Base-by-base conservation (phyloP, 2,888 invertebrate genomes). In the Cephus sareptanus region DNA sequence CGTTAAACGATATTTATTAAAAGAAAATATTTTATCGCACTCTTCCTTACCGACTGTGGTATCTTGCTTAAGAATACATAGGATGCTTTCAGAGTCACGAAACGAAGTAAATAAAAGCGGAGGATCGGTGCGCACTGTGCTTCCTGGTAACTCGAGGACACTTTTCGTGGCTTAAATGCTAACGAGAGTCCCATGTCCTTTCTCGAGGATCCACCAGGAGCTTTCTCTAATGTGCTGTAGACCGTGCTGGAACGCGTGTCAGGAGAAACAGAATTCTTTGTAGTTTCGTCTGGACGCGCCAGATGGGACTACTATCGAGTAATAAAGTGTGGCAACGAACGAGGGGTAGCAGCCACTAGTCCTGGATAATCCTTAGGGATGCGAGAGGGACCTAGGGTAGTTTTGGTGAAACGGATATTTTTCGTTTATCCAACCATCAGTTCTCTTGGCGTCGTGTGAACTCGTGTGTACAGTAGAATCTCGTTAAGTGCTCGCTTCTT, bases 351-450 rank as follows among this genome's bases (percentile, higher is more conserved):
- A 75, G 74, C 35, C 56, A 77, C 69, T 78, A 79, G 82, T 75
- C 75, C 77, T 76, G 80, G 81, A 83, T 84, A 83, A 84, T 84
- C 83, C 83, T 80, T 33, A 12, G 79, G 69, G 79, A 79, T 23
- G 23, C 12, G 71, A 71, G 31, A 9, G 2, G 2, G 71, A 34
- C 12, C 1, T 12, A 6, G 31, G 13, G 31, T 15, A 23, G 23
- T 23, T 71, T 71, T 34, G 31, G 1, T 23, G 71, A 71, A 71
- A 33, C 3, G 9, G 31, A 71, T 33, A 71, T 34, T 71, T 71
- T 23, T 71, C 31, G 31, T 71, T 71, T 71, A 6, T 35, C 71
- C 23, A 9, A 23, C 56, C 56, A 56, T 71, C 33, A 11, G 3
- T 35, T 35, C 12, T 34, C 31, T 4, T 9, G 6, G 56, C 23